A percentile compares a stretch with the other conserved stretches of the same genome.
These are phyloP conservation scores for Hypotaenidia okinawae DNA, from an alignment of 2,797 vertebrate genomes.

Conservation along the genomic window DNA sequence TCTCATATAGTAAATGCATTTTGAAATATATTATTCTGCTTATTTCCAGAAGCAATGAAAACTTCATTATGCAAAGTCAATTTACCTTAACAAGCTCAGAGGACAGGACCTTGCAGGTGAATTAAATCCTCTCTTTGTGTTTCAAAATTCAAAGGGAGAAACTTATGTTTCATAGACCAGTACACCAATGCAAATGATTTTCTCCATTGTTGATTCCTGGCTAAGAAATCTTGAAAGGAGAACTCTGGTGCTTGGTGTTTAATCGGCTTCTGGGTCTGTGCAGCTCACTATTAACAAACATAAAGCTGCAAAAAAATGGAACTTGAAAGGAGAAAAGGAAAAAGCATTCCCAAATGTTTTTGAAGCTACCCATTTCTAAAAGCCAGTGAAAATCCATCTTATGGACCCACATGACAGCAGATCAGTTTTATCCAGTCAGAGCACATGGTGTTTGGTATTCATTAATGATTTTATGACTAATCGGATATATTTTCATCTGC, in stretches of 20 bases:
- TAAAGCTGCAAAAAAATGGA: not conserved
- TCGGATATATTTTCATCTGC: not conserved
- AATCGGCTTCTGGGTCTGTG: not conserved
- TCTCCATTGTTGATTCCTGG: not conserved
- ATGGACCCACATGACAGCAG: not conserved
- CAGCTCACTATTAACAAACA: not conserved
- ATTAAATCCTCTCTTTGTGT: not conserved
- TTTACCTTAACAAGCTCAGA: conserved; percentile 23
- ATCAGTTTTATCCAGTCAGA: conserved; percentile 21
- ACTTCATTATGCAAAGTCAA: not conserved
- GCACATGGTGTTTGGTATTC: not conserved
- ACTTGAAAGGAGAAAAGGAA: not conserved
- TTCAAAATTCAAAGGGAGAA: not conserved
- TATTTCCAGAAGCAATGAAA: conserved; percentile 22
- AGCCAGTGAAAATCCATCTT: conserved; percentile 13
- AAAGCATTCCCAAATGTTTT: not conserved
- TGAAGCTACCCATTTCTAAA: not conserved
- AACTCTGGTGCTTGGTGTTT: not conserved
- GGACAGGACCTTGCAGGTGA: not conserved
- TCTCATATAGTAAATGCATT: not conserved
- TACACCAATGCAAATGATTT: not conserved
- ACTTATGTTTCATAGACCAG: not conserved
- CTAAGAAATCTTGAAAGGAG: conserved; percentile 11
- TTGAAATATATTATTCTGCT: not conserved
- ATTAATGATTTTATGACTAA: conserved; percentile 40